A percentile compares a stretch with the other conserved stretches of the same genome.
Conservation (phyloP, 1,140 invertebrate genomes). For the Lasaia peninsularis region DNA sequence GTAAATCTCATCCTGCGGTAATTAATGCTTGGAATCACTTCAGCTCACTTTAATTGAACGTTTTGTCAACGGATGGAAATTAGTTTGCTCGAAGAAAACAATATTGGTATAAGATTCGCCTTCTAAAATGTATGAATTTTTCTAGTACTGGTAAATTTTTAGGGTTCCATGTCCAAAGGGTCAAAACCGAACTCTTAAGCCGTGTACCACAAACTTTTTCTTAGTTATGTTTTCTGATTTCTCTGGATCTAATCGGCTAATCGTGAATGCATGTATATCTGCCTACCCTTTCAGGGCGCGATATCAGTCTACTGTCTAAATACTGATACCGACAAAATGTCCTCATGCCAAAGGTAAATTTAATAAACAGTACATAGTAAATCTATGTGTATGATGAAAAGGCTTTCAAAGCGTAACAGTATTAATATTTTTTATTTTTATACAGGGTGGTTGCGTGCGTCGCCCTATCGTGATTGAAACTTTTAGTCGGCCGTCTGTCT, state of each 20-base stretch:
- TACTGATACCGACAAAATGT: no score
- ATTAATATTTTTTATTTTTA: conserved; percentile 35
- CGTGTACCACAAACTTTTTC: no score
- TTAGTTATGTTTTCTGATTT: no score
- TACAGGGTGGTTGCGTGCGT: conserved; percentile 56
- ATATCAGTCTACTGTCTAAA: no score
- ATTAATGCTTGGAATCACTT: conserved; percentile 66
- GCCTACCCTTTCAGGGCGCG: no score
- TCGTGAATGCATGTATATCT: no score
- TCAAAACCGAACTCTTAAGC: no score
- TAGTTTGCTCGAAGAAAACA: not conserved
- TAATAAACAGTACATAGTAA: no score
- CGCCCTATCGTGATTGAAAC: conserved; percentile 59
- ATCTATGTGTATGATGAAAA: not conserved
- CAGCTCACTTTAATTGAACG: conserved; percentile 27
- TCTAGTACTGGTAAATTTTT: not conserved
- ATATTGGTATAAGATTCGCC: not conserved
- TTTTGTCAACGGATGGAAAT: conserved; percentile 34
- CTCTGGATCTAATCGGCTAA: no score
- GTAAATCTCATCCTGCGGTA: conserved; percentile 69
- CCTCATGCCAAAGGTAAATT: no score
- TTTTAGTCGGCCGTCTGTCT: conserved; percentile 56
- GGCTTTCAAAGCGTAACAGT: not conserved
- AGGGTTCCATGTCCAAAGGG: no score
- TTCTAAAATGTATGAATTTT: not conserved